phyloP scores from a whole-genome alignment of 1,140 invertebrate genomes.

The Drosophila murphyi region DNA sequence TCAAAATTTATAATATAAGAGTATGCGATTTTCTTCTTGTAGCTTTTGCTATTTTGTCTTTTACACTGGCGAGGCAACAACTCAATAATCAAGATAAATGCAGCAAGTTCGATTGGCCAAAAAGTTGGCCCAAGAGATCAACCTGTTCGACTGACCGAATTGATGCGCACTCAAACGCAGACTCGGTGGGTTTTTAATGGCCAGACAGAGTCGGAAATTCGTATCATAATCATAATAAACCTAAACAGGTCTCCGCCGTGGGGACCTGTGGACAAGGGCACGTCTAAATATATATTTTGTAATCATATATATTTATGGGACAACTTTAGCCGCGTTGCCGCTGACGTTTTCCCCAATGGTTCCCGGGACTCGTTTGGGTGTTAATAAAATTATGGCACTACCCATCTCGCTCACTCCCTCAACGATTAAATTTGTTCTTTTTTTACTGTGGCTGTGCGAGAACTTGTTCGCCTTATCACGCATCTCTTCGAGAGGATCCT shows the following conservation, averaged over 20 bases:
- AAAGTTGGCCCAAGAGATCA: slow-evolving; percentile 57
- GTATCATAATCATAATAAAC: slow-evolving; percentile 79
- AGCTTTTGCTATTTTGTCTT: slow-evolving; percentile 15
- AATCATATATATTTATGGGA: slow-evolving; percentile 81
- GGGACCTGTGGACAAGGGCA: slow-evolving; percentile 26
- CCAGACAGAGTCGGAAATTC: slow-evolving; percentile 63
- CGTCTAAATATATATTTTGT: slow-evolving; percentile 73
- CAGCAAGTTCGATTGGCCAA: slow-evolving; percentile 27
- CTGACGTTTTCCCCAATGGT: slow-evolving; percentile 15
- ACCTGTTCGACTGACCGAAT: slow-evolving; percentile 78
- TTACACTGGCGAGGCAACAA: slow-evolving; percentile 31
- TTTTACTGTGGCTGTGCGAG: slow-evolving; percentile 6
- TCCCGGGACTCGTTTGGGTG: slow-evolving; percentile 56
- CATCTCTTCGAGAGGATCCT: slow-evolving; percentile 52
- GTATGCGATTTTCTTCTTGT: not conserved
- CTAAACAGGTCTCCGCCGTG: slow-evolving; percentile 50
- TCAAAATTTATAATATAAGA: not conserved
- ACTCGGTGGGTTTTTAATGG: slow-evolving; percentile 34
- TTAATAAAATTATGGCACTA: slow-evolving; percentile 77
- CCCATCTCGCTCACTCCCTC: slow-evolving; percentile 33
- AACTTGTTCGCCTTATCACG: slow-evolving; percentile 56
- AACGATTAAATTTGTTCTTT: not conserved
- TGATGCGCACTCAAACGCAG: slow-evolving; percentile 55
- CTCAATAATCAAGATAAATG: slow-evolving; percentile 78
- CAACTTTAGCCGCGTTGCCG: slow-evolving; percentile 41